Percentiles rank a stretch among this genome's conserved stretches.
Conservation (phyloP, 2,797 vertebrate species). For the Lacerta viridis region DNA sequence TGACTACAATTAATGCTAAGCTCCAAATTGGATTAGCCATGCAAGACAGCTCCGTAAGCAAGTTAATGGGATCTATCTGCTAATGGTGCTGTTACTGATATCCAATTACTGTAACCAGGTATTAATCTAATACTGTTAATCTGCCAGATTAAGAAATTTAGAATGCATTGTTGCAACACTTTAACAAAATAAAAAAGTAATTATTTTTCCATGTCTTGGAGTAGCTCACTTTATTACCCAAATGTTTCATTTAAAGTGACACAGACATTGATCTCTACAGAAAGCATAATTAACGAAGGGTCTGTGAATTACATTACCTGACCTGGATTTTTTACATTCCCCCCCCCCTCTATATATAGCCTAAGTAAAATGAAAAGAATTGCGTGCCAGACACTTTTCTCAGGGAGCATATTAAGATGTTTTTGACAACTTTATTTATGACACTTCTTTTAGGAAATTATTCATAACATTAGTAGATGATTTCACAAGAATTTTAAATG, state of each 20-base stretch:
- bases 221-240: slow-evolving; percentile 22
- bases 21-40: slow-evolving; percentile 74
- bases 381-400: background rate
- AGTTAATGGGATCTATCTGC: slow-evolving; percentile 75
- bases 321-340: slow-evolving; percentile 1
- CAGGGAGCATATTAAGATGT: slow-evolving; percentile 6
- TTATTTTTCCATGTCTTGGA: slow-evolving; percentile 37
- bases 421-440: slow-evolving; percentile 37
- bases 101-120: slow-evolving; percentile 76
- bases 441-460: slow-evolving; percentile 42
- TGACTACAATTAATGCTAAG: slow-evolving; percentile 72
- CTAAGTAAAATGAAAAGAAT: slow-evolving; percentile 18
- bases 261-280: slow-evolving; percentile 14
- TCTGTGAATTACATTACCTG: slow-evolving; percentile 19
- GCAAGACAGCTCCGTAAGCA: slow-evolving; percentile 68
- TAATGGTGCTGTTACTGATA: slow-evolving; percentile 69
- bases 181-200: slow-evolving; percentile 62
- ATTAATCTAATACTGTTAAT: slow-evolving; percentile 76
- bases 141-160: slow-evolving; percentile 65
- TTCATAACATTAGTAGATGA: slow-evolving; percentile 41
- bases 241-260: slow-evolving; percentile 57
- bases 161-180: slow-evolving; percentile 48
- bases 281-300: slow-evolving; percentile 38
- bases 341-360: background rate
- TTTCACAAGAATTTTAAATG: slow-evolving; percentile 9